phyloP scores from a whole-genome alignment of 1,140 invertebrate genomes.

The Wasmannia auropunctata region DNA sequence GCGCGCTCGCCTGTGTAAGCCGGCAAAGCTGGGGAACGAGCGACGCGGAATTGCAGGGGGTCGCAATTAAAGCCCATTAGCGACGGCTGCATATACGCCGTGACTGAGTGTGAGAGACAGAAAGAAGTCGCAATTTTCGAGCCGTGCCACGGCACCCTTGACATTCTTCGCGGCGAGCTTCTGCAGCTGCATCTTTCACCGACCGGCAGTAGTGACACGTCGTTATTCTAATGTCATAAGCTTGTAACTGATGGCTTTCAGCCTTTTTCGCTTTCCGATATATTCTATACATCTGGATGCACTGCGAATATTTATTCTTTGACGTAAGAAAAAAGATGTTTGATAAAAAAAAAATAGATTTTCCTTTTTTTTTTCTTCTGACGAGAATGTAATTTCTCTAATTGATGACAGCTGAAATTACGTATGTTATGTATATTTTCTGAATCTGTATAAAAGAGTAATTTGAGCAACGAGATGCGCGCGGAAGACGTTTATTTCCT shows the following conservation, averaged over 20 bases:
- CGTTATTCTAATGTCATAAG: slow-evolving; percentile 13
- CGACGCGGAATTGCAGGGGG: slow-evolving; percentile 66
- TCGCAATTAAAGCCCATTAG: slow-evolving; percentile 84
- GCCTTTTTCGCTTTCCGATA: not conserved
- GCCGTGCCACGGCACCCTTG: slow-evolving; percentile 78
- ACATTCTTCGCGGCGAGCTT: slow-evolving; percentile 79
- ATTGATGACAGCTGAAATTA: not conserved
- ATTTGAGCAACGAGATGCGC: not conserved
- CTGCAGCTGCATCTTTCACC: slow-evolving; percentile 60
- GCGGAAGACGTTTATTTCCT: not conserved
- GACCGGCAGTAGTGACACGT: slow-evolving; percentile 8
- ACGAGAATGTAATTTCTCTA: not conserved
- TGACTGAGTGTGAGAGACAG: slow-evolving; percentile 67
- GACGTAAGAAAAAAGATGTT: not conserved
- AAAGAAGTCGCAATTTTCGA: slow-evolving; percentile 71
- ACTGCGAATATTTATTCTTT: not conserved
- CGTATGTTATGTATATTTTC: not conserved
- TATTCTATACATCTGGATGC: not conserved
- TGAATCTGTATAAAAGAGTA: not conserved
- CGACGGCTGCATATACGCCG: slow-evolving; percentile 68
- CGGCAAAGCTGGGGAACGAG: slow-evolving; percentile 32
- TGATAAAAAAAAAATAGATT: not conserved
- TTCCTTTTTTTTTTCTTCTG: too few species aligned
- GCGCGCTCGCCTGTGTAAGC: slow-evolving; percentile 41
- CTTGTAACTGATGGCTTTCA: not conserved